Evolutionary conservation across 2,888 invertebrate genomes (phyloP).

Genomic region (Caenorhabditis doughertyi): DNA sequence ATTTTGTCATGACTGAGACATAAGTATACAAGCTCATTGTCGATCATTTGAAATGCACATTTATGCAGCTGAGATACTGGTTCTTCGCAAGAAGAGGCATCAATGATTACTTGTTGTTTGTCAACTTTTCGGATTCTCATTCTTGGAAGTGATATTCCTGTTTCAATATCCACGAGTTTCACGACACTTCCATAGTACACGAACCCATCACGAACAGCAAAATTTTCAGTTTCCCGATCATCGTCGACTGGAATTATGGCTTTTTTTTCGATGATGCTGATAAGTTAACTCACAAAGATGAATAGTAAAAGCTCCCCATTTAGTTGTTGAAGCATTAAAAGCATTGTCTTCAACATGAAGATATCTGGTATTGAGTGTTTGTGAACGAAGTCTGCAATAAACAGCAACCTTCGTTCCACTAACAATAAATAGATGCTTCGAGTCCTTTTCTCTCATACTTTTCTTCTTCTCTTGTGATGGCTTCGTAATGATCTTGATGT

Average conservation of each 20-base stretch:
- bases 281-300: constrained; percentile 98
- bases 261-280: constrained; percentile 85
- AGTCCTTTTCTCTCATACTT: constrained; percentile 97
- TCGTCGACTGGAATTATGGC: constrained; percentile 93
- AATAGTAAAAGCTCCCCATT: no score
- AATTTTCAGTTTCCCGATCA: constrained; percentile 95
- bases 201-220: constrained; percentile 94
- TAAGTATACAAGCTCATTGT: constrained; percentile 95
- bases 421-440: constrained; percentile 91
- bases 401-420: constrained; percentile 99
- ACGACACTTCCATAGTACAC: constrained; percentile 99
- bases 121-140: constrained; percentile 88
- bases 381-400: constrained; percentile 97
- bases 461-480: constrained; percentile 99
- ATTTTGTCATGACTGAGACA: constrained; percentile 98
- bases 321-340: constrained; percentile 98
- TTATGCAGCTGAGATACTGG: constrained; percentile 99
- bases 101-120: constrained; percentile 97
- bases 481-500: constrained; percentile 98
- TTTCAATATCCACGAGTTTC: no score
- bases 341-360: constrained; percentile 98
- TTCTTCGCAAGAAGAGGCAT: constrained; percentile 91
- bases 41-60: constrained; percentile 98
- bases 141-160: constrained; percentile 94
- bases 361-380: constrained; percentile 98